Base-by-base conservation (phyloP, 53 echinoderm and acorn worm genomes). In the Arbacia lixula region DNA sequence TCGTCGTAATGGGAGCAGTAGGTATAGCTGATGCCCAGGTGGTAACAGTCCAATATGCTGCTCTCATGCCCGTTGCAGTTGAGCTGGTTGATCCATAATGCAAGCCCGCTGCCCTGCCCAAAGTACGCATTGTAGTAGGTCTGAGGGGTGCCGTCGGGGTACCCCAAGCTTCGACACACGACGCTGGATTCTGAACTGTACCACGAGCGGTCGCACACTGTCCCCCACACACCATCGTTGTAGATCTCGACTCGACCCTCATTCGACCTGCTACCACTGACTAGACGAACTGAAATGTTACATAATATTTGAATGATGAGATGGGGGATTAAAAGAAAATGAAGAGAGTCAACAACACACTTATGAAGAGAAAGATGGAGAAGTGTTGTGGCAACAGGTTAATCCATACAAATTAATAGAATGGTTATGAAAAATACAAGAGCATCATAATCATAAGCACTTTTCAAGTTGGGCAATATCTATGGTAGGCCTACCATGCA, bases 191-290 rank as follows among this genome's bases (percentile, higher is more conserved):
- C 69, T 0, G 2, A 6, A 24, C 0, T 38, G 4, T 0, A n/a
- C 69, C 69, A 69, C 3, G 14, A 24, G 40, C 32, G 4, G 16
- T 69, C 69, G 21, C 69, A 69, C 26, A 69, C 69, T 6, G 69
- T 42, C 16, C 69, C 69, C 69, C 69, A 69, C 1, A 12, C 20
- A 35, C 69, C 69, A 16, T 69, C 69, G 43, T 69, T 12, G 27
- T 42, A 69, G 41, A 69, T 28, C 36, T 69, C 69, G 3, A 69
- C 42, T 42, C 69, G 69, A 69, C 69, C 69, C 43, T 69, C 69
- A 16, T 16, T 40, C 1, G 40, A 28, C 14, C 43, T 41, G 16
- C 27, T 42, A 17, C 69, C 69, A 42, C 43, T 69, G 3, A 69
- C 27, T 12, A 69, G 69, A 12, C 69, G 69, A 16, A 43, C 69